Evolutionary conservation across 2,113 vertebrate species (phyloP), one percentile per base, ranked within the genome.

Genomic region (Pogona vitticeps): DNA sequence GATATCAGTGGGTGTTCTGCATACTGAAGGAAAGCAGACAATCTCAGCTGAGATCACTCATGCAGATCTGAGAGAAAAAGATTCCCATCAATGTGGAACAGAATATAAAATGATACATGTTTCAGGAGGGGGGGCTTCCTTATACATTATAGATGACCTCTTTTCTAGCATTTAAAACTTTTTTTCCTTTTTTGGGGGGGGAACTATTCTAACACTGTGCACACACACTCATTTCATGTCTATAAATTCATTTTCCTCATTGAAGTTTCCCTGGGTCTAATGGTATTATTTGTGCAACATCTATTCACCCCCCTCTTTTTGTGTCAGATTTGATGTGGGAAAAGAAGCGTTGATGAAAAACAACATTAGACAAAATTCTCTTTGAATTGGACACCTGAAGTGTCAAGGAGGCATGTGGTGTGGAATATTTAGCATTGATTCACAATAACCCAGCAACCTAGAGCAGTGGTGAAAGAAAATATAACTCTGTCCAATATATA

Each of bases 131-230:
- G 14, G 70, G 61, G 79, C 93, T 88, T 84, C 33, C 85, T 93
- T 83, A 85, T 93, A 5, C 58, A 42, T 92, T 93, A 82, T 90
- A 92, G 78, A 92, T 92, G 28, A 71, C 42, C 72, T 88, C 8
- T 90, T 94, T 76, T 87, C 36, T 91, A 42, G 83, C 80, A 23
- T 88, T 56, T 61, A 90, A 79, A 88, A 42, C 72, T 91, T 93
- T 91, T 40, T 89, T 90, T 40, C 28, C n/a, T n/a, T n/a, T n/a
- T 82, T n/a, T 15, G 31, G 28, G 31, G 31, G 85, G 76, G 84
- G 73, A 83, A 90, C 78, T 87, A 75, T 78, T 26, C 18, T 61
- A 85, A 0, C 68, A 80, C 77, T 91, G 8, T 40, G 38, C 42
- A 6, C 38, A n/a, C 61, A 18, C 33, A 38, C 65, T 77, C 77